A percentile compares a stretch with the other conserved stretches of the same genome.
Evolutionary conservation across 1,140 invertebrate species (phyloP).

Genomic region (Nautilus pompilius): DNA sequence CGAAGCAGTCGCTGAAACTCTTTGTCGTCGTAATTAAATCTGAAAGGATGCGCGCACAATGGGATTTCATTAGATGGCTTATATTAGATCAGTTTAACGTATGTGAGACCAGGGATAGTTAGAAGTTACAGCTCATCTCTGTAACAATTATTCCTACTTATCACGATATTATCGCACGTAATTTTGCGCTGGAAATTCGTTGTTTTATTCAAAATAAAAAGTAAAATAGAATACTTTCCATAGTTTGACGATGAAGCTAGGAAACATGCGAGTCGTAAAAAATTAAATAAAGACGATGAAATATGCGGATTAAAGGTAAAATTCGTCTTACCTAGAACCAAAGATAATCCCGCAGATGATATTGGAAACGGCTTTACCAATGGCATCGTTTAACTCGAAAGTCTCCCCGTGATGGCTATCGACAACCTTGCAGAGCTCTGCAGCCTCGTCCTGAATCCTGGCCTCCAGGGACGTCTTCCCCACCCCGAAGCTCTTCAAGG

Average conservation of each 20-base stretch:
- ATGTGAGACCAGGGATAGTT: no score
- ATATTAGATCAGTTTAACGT: no score
- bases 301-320: not conserved
- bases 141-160: no score
- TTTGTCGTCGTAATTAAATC: no score
- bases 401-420: conserved; percentile 7
- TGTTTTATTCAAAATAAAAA: not conserved
- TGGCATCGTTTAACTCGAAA: conserved; percentile 7
- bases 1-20: no score
- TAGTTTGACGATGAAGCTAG: not conserved
- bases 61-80: no score
- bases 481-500: not conserved
- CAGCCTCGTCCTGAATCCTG: conserved; percentile 11
- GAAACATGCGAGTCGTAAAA: not conserved
- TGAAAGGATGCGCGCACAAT: no score
- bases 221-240: not conserved
- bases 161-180: not conserved
- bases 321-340: conserved; percentile 12
- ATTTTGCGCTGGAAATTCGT: not conserved
- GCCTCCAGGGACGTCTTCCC: not conserved
- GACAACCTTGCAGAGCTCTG: conserved; percentile 6
- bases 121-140: no score
- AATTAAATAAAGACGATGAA: not conserved
- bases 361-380: conserved; percentile 16
- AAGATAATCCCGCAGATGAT: conserved; percentile 25